Evolutionary conservation across 92 coral and sea anemone genomes (phyloP).

Genomic region (Pocillopora meandrina): DNA sequence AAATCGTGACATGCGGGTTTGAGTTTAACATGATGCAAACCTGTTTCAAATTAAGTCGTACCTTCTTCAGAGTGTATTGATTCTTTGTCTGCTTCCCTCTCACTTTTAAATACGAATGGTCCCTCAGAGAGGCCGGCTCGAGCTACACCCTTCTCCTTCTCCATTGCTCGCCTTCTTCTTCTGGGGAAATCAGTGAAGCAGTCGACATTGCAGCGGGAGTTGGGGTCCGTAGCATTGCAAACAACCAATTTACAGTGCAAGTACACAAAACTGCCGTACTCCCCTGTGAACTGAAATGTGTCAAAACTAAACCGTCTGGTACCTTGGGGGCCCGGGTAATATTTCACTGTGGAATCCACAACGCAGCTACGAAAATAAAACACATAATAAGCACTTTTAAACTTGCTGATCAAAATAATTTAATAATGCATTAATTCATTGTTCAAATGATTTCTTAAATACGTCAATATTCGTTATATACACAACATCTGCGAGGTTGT

Average conservation of each 20-base stretch:
- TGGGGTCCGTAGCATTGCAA: constrained; percentile 74
- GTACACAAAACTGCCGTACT: constrained; percentile 69
- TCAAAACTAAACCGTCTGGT: constrained; percentile 77
- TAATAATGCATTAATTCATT: background rate
- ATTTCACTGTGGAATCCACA: constrained; percentile 69
- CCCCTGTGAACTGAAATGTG: constrained; percentile 74
- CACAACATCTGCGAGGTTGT: too few species aligned
- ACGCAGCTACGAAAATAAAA: constrained; percentile 53
- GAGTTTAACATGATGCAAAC: too few species aligned
- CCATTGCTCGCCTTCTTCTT: constrained; percentile 41
- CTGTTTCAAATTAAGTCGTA: background rate
- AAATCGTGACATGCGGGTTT: too few species aligned
- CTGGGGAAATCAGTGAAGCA: constrained; percentile 56
- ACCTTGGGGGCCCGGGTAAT: constrained; percentile 39
- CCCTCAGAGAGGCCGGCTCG: constrained; percentile 74
- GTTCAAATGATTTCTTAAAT: background rate
- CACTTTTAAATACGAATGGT: constrained; percentile 55
- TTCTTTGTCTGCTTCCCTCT: background rate
- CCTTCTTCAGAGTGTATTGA: constrained; percentile 11
- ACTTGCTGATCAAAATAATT: background rate
- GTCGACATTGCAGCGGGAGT: constrained; percentile 65
- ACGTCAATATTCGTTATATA: too few species aligned
- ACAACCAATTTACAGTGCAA: constrained; percentile 80
- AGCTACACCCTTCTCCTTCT: constrained; percentile 36
- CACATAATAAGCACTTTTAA: background rate